Conservation (phyloP, 2,888 invertebrate species). For the Sturmia bella region DNA sequence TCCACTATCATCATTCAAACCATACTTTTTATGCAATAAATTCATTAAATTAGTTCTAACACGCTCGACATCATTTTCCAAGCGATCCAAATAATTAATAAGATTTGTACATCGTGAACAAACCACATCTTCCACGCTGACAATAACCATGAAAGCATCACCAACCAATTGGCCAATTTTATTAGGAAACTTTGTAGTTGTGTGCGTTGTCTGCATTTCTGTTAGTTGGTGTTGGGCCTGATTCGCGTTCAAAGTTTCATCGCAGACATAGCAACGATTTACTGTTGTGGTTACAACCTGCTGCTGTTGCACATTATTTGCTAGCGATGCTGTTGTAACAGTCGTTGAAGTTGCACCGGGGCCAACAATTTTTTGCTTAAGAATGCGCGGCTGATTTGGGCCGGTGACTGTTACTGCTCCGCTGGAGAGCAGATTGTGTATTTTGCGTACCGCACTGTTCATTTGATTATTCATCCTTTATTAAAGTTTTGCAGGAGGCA, state of each 20-base stretch:
- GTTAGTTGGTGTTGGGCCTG: slow-evolving; percentile 78
- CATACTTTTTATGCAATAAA: slow-evolving; percentile 81
- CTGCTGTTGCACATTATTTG: slow-evolving; percentile 71
- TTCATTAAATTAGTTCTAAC: slow-evolving; percentile 81
- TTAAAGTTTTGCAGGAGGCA: not conserved
- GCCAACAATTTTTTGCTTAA: slow-evolving; percentile 78
- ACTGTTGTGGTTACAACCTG: slow-evolving; percentile 65
- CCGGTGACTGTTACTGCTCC: slow-evolving; percentile 82
- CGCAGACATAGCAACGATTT: slow-evolving; percentile 82
- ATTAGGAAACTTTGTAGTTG: slow-evolving; percentile 82
- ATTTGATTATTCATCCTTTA: slow-evolving; percentile 79
- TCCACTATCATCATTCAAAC: slow-evolving; percentile 79
- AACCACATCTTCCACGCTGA: slow-evolving; percentile 82
- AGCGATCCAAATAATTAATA: slow-evolving; percentile 82
- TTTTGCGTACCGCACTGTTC: slow-evolving; percentile 81
- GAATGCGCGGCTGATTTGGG: slow-evolving; percentile 81
- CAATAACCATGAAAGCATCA: slow-evolving; percentile 82
- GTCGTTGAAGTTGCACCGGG: slow-evolving; percentile 71
- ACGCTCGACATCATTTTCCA: slow-evolving; percentile 82
- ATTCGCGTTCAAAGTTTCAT: slow-evolving; percentile 78
- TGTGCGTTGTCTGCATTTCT: slow-evolving; percentile 81
- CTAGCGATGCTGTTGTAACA: slow-evolving; percentile 55
- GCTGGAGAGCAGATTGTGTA: slow-evolving; percentile 81
- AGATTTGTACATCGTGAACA: slow-evolving; percentile 82
- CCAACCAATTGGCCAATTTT: slow-evolving; percentile 83